Evolutionary conservation across 2,113 vertebrate species (phyloP), one percentile per base, ranked within the genome.

Genomic region (Rhynchopsitta pachyrhyncha): DNA sequence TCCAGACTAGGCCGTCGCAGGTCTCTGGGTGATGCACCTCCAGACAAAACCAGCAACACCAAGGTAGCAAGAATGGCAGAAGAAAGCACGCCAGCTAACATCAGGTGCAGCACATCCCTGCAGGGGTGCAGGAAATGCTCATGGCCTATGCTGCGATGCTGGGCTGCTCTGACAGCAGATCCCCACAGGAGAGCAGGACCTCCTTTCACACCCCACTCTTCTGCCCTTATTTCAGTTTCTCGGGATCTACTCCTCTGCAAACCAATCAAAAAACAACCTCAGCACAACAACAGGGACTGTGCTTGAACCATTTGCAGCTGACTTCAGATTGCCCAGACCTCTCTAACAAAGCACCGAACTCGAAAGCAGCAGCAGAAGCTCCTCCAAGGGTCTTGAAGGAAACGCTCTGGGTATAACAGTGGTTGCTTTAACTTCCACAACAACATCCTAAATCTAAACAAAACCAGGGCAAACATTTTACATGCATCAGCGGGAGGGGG

Each of bases 381-480:
- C 62, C 52, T 80, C 22, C 0, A 1, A 86, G 76, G 60, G 44
- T 35, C 50, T n/a, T 8, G 0, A 64, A 74, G 75, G 75, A 82
- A 85, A 83, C 0, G 1, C 33, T 52, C 67, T 1, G 74, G 50
- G 18, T 82, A 41, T 78, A 74, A 42, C 57, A 78, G 64, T 7
- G 4, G 52, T 31, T 1, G 0, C 60, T 79, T 86, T 47, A 76
- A 63, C 68, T 78, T 50, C 41, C 55, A 52, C 31, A 9, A 22
- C 71, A 85, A 44, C 75, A 80, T 42, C 86, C 82, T 74, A 80
- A 88, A 87, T 55, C 92, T 82, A 78, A 92, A 81, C 63, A 95
- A 94, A 91, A 76, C 80, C 84, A 79, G 49, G 73, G 77, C 77
- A 96, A 89, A 73, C 37, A 62, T 57, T 78, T 93, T 82, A 68